These are phyloP conservation scores for Mamestra configurata DNA, from an alignment of 1,140 invertebrate species.

Conservation along the genomic window DNA sequence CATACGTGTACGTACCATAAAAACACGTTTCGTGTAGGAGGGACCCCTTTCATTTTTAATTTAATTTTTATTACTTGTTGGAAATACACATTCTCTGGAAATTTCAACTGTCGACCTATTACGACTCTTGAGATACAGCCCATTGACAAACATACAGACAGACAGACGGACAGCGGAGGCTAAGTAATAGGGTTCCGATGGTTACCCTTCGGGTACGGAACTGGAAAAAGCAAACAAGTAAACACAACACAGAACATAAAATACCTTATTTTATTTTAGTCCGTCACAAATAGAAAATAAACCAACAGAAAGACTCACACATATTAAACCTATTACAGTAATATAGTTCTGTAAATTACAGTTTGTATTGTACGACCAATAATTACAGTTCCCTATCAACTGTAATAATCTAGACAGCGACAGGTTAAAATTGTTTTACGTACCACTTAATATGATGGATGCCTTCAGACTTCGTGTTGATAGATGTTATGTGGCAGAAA, in stretches of 20 bases:
- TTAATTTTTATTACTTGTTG: no score
- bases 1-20: no score
- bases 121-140: no score
- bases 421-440: conserved; percentile 59
- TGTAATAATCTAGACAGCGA: conserved; percentile 55
- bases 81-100: no score
- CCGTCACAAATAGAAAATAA: conserved; percentile 4
- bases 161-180: no score
- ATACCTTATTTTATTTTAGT: not conserved
- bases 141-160: no score
- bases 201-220: no score
- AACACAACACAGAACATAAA: not conserved
- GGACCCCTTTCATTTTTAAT: no score
- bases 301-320: conserved; percentile 4
- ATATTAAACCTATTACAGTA: conserved; percentile 17
- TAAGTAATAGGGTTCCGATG: no score
- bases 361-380: conserved; percentile 52
- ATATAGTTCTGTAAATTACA: conserved; percentile 53
- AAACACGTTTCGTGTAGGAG: no score
- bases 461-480: conserved; percentile 47
- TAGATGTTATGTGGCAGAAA: conserved; percentile 40
- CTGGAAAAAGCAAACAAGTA: no score
- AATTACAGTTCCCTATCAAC: conserved; percentile 57
- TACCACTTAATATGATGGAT: conserved; percentile 46
- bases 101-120: no score